A percentile compares a stretch with the other conserved stretches of the same genome.
These are phyloP conservation scores for Coptodon bakossiorum DNA, from an alignment of 2,113 vertebrate species.

Conservation along the genomic window DNA sequence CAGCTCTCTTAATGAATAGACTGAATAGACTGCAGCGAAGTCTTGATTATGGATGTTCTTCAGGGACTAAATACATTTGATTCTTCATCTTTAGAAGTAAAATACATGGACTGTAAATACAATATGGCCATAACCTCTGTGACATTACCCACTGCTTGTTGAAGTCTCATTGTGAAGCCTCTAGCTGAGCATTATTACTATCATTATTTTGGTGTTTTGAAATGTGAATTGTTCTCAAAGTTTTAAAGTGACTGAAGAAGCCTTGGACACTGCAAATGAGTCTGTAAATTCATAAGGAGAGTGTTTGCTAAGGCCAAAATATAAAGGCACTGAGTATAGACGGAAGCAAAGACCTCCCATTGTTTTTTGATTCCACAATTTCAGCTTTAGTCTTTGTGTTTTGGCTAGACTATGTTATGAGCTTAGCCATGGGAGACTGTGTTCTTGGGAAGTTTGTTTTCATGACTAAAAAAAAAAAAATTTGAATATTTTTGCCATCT, in stretches of 20 bases:
- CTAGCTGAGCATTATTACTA: background rate
- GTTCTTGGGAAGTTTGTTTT: background rate
- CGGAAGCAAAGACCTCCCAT: background rate
- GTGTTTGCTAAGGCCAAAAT: background rate
- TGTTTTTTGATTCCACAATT: background rate
- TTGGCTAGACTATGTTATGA: background rate
- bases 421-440: background rate
- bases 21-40: background rate
- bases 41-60: background rate
- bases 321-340: background rate
- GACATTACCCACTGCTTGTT: background rate
- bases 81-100: background rate
- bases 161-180: background rate
- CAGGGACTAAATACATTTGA: background rate
- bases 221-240: background rate
- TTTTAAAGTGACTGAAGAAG: background rate
- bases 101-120: background rate
- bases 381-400: background rate
- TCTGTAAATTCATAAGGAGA: background rate
- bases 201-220: background rate
- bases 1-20: background rate
- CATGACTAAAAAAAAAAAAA: too few relatives aligned
- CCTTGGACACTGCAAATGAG: background rate
- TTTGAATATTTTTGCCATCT: too few relatives aligned
- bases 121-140: background rate